phyloP scores from a whole-genome alignment of 2,797 vertebrate species.

The Galagoides demidoff region DNA sequence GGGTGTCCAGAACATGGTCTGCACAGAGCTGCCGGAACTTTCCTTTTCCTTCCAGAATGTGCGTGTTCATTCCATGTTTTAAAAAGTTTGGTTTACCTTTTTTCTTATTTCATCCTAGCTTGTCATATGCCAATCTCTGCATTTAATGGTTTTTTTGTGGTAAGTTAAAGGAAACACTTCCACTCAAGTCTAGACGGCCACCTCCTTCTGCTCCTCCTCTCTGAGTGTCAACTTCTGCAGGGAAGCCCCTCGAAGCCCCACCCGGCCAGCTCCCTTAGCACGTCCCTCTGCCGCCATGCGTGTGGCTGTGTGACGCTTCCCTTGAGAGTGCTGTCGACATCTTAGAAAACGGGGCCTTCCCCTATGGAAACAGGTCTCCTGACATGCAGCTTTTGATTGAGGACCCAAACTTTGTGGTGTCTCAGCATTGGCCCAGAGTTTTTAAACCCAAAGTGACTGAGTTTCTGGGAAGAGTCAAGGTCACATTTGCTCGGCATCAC shows the following conservation, averaged over 20 bases:
- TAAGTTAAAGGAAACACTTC: background rate
- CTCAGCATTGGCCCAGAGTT: background rate
- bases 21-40: background rate
- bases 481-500: background rate
- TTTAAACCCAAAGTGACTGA: background rate
- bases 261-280: rapidly evolving
- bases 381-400: background rate
- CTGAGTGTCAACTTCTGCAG: rapidly evolving
- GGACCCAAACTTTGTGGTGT: background rate
- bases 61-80: background rate
- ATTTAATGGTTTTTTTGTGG: background rate
- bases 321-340: too few relatives aligned
- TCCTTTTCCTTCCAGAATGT: background rate
- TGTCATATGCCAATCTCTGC: background rate
- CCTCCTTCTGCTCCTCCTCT: background rate
- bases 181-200: background rate
- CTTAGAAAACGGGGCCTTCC: background rate
- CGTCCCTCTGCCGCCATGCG: background rate
- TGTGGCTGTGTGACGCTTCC: background rate
- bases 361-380: background rate
- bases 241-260: background rate
- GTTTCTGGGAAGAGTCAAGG: background rate
- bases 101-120: background rate
- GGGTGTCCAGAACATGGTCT: background rate
- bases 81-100: background rate